Conservation (phyloP, 2,113 vertebrate species). For the Castor canadensis region DNA sequence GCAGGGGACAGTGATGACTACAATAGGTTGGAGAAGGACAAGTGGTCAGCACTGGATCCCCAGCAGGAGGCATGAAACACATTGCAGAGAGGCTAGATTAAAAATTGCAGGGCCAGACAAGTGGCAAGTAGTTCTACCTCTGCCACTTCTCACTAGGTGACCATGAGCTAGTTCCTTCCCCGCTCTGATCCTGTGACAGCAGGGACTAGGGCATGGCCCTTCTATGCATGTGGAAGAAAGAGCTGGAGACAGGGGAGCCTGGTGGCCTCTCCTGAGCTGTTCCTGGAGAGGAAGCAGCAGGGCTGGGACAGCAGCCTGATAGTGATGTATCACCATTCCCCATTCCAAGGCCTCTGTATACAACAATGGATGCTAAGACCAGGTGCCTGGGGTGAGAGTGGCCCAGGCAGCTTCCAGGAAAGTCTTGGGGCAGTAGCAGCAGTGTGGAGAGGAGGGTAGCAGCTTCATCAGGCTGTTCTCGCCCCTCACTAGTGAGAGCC, state of each 20-base stretch:
- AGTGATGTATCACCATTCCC: neutral
- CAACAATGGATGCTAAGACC: neutral
- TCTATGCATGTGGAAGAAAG: neutral
- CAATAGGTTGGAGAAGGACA: neutral
- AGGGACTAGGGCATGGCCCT: neutral
- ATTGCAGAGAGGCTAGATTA: neutral
- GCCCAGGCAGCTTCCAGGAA: neutral
- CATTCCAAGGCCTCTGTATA: neutral
- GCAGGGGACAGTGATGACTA: neutral
- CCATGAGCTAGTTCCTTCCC: neutral
- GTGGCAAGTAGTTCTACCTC: neutral
- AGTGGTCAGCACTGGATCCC: neutral
- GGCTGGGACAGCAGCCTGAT: neutral
- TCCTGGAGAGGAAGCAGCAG: neutral
- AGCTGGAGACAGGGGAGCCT: neutral
- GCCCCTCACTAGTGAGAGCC: neutral
- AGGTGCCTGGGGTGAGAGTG: neutral
- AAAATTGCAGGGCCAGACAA: neutral
- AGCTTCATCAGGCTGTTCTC: neutral
- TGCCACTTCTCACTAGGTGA: neutral
- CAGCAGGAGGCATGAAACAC: neutral
- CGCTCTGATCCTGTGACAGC: neutral
- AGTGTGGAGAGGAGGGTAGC: neutral
- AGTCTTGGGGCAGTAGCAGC: neutral
- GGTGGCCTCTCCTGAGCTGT: neutral